Percentiles rank a stretch among this genome's conserved stretches.
phyloP scores from a whole-genome alignment of 2,797 vertebrate genomes.

The Nyctalus aviator region DNA sequence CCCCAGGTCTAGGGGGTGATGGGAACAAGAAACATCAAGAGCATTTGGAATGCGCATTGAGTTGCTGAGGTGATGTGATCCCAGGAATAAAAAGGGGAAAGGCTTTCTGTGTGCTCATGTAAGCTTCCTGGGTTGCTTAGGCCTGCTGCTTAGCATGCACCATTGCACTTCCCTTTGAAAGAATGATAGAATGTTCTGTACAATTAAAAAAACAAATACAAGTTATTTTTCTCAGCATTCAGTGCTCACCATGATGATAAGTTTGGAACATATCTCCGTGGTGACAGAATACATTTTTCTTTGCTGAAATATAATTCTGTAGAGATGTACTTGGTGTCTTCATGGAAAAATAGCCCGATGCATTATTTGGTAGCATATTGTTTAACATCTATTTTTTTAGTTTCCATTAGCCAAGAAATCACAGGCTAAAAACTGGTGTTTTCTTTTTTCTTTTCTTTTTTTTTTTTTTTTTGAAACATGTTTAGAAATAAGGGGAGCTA shows the following conservation, averaged over 20 bases:
- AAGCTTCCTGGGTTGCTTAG: neutral
- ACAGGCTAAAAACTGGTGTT: constrained; percentile 43
- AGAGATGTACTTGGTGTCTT: constrained; percentile 3
- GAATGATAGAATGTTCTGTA: neutral
- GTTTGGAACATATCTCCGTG: constrained; percentile 21
- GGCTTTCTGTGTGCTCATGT: neutral
- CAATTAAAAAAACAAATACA: neutral
- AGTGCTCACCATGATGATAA: neutral
- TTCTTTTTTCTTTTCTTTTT: neutral
- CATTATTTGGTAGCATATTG: neutral
- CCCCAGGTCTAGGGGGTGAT: neutral
- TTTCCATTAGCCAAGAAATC: constrained; percentile 51
- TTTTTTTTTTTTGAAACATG: neutral
- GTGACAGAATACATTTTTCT: constrained; percentile 27
- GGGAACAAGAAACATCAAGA: neutral
- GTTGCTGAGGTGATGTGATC: neutral
- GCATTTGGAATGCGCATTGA: neutral
- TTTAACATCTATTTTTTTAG: constrained; percentile 6
- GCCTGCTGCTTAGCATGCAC: neutral
- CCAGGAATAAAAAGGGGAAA: neutral
- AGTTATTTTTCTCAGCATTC: neutral
- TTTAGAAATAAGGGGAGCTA: constrained; percentile 20
- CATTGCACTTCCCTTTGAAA: neutral
- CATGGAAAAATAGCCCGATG: constrained; percentile 24
- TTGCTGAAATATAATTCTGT: constrained; percentile 5